phyloP scores from a whole-genome alignment of 2,113 vertebrate genomes.

The Zapornia atra region DNA sequence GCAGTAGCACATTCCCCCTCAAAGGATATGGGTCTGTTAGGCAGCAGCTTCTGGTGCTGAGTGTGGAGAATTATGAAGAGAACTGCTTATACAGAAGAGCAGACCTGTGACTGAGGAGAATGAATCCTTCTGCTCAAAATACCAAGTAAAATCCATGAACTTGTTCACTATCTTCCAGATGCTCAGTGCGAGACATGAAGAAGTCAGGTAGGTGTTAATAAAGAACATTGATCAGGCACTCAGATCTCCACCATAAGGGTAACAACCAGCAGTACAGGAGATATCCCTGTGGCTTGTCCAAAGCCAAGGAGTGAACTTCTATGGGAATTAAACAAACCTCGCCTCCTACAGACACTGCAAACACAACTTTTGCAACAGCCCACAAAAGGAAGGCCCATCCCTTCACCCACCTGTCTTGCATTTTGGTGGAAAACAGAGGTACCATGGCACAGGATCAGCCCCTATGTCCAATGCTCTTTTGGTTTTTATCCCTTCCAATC shows the following conservation, averaged over 20 bases:
- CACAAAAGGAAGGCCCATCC: not conserved
- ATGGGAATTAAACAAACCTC: not conserved
- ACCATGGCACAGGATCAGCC: not conserved
- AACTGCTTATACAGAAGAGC: not conserved
- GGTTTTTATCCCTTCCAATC: not conserved
- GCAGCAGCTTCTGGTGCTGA: not conserved
- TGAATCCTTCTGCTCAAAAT: not conserved
- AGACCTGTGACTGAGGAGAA: not conserved
- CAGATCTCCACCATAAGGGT: not conserved
- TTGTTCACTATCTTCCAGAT: not conserved
- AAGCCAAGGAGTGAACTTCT: not conserved
- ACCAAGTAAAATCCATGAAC: not conserved
- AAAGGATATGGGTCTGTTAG: not conserved
- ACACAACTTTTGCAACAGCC: not conserved
- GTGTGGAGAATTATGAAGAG: not conserved
- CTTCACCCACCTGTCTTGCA: not conserved
- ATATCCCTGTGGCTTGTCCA: not conserved
- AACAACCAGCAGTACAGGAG: not conserved
- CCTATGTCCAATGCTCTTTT: accelerated
- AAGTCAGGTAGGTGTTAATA: not conserved
- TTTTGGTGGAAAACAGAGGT: not conserved
- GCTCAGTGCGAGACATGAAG: not conserved
- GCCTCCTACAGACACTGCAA: not conserved
- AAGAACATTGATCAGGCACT: not conserved
- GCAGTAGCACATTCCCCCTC: accelerated